A percentile compares a stretch with the other conserved stretches of the same genome.
Evolutionary conservation across 2,797 vertebrate species (phyloP).

Genomic region (Myotis vivesi): DNA sequence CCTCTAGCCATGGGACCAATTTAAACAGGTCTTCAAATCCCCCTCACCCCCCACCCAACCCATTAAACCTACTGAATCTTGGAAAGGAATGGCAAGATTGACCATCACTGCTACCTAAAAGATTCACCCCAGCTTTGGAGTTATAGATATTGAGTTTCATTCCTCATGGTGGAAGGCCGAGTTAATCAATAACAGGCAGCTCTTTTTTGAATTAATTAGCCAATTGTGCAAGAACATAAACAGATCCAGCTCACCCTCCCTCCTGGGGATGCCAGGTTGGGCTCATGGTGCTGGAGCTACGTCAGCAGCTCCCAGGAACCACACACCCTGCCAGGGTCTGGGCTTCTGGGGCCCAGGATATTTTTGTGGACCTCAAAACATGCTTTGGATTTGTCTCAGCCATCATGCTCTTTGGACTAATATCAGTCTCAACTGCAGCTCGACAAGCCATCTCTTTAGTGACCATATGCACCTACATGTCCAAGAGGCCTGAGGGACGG

Average conservation of each 20-base stretch:
- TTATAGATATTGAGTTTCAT: conserved; percentile 72
- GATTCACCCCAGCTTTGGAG: conserved; percentile 70
- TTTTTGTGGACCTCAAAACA: neutral
- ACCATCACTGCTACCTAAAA: conserved; percentile 45
- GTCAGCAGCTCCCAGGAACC: neutral
- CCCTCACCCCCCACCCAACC: neutral
- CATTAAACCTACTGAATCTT: conserved; percentile 53
- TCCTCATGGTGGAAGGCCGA: conserved; percentile 27
- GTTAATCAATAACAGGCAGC: conserved; percentile 70
- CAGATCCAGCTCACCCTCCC: neutral
- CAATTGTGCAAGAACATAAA: neutral
- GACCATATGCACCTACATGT: rapidly evolving
- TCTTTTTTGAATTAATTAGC: conserved; percentile 78
- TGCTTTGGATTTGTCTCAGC: neutral
- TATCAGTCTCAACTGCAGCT: neutral
- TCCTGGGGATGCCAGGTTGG: neutral
- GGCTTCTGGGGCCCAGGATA: neutral
- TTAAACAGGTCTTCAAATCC: neutral
- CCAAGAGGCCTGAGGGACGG: neutral
- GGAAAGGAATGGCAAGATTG: conserved; percentile 75
- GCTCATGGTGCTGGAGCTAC: neutral
- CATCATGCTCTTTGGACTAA: neutral
- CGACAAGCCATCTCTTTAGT: neutral
- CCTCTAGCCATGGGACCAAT: neutral
- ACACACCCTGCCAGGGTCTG: neutral